phyloP scores from a whole-genome alignment of 2,888 invertebrate genomes.

The Mechanitis messenoides region DNA sequence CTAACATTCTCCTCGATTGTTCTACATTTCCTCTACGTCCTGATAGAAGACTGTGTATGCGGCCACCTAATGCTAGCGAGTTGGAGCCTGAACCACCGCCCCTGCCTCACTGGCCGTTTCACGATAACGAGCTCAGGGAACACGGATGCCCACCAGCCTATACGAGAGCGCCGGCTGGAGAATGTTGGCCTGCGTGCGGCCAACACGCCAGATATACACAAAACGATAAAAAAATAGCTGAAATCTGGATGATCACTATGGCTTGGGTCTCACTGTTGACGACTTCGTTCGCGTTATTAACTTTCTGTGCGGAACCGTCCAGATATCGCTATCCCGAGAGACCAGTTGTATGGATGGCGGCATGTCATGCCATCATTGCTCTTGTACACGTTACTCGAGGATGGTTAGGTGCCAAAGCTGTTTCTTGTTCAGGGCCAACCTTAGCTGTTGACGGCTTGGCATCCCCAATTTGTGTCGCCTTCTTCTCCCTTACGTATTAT shows the following conservation, averaged over 20 bases:
- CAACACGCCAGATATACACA: slow-evolving; percentile 81
- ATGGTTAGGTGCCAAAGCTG: slow-evolving; percentile 68
- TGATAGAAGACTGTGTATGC: slow-evolving; percentile 85
- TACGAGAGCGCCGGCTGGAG: slow-evolving; percentile 73
- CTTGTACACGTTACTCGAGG: slow-evolving; percentile 84
- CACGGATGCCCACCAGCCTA: slow-evolving; percentile 78
- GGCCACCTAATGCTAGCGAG: slow-evolving; percentile 74
- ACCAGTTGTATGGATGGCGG: slow-evolving; percentile 91
- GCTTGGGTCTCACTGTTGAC: slow-evolving; percentile 87
- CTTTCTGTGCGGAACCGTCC: slow-evolving; percentile 92
- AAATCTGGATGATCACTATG: slow-evolving; percentile 85
- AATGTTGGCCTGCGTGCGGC: slow-evolving; percentile 81
- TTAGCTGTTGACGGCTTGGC: slow-evolving; percentile 70
- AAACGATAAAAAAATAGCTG: slow-evolving; percentile 81
- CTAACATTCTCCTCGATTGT: slow-evolving; percentile 85
- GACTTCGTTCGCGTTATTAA: slow-evolving; percentile 88
- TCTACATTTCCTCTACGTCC: slow-evolving; percentile 85
- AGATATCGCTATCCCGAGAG: slow-evolving; percentile 95
- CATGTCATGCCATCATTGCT: slow-evolving; percentile 89
- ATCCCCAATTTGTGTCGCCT: slow-evolving; percentile 81
- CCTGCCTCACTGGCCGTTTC: slow-evolving; percentile 62
- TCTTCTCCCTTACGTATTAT: slow-evolving; percentile 86
- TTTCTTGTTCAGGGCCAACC: slow-evolving; percentile 55
- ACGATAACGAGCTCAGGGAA: slow-evolving; percentile 49
- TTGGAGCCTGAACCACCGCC: slow-evolving; percentile 62